Evolutionary conservation across 2,113 vertebrate genomes (phyloP), one percentile per base, ranked within the genome.

Genomic region (Motacilla tschutschensis): DNA sequence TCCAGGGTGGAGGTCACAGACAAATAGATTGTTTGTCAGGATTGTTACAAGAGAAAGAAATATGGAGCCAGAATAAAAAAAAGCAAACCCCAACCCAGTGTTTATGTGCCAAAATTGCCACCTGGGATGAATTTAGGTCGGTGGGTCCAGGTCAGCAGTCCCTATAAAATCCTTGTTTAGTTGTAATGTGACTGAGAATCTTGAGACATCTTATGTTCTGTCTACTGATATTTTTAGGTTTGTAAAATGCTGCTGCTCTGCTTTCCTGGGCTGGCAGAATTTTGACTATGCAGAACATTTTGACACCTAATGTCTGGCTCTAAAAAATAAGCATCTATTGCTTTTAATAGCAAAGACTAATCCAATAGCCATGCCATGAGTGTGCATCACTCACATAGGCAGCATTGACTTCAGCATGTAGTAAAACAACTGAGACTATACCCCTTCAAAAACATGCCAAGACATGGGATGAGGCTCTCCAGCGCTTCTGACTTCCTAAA

Each of bases 21-120:
- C 73, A 84, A 87, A 89, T 69, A 60, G 43, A 70, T 89, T 79
- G 57, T 85, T 92, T 91, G 54, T 86, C 74, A 88, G 43, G n/a
- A 79, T 88, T 2, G 4, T 84, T 81, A 62, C 33, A 64, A 86
- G 18, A 85, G n/a, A 66, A 83, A 72, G 36, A 94, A 88, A 69
- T 12, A n/a, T 10, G 75, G 48, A 80, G 40, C 31, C 35, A 76
- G 46, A 57, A 67, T 72, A 7, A 55, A 75, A 87, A 88, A 76
- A 63, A 38, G 10, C 15, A 81, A 73, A 17, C 40, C 7, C 5
- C 14, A 19, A 2, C 9, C 3, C 9, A 36, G 8, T 8, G 10
- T 81, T 81, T 88, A 46, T 84, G 31, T 76, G 86, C 84, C 87
- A 79, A 17, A 88, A 76, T 25, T 84, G 50, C 58, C 66, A 76